Conservation (phyloP, 1,140 invertebrate genomes). For the Ceratoteleas bidentatus region DNA sequence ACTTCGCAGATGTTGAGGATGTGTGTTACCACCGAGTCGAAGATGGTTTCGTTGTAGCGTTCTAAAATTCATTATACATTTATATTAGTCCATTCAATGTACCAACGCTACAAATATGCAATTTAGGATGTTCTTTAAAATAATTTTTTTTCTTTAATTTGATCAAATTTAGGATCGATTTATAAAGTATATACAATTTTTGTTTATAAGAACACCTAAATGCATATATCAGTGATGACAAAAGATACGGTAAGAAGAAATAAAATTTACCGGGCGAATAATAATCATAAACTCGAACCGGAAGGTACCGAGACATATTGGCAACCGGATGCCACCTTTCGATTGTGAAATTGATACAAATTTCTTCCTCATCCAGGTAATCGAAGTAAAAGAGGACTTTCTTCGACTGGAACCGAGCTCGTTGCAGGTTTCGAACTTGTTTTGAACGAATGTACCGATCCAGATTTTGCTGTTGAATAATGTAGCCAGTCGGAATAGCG, state of each 20-base stretch:
- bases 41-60: slow-evolving; percentile 96
- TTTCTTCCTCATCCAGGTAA: slow-evolving; percentile 90
- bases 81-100: no score
- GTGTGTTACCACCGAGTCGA: slow-evolving; percentile 93
- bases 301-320: slow-evolving; percentile 96
- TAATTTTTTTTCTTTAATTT: no score
- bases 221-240: no score
- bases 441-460: slow-evolving; percentile 90
- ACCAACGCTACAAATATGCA: no score
- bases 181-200: no score
- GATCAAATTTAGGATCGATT: no score
- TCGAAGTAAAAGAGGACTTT: slow-evolving; percentile 98
- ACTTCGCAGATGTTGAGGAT: slow-evolving; percentile 97
- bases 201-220: no score
- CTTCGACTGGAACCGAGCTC: slow-evolving; percentile 90
- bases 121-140: no score
- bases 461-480: slow-evolving; percentile 94
- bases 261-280: slow-evolving; percentile 92
- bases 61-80: slow-evolving; percentile 85
- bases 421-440: slow-evolving; percentile 89
- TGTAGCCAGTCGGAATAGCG: slow-evolving; percentile 95
- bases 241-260: no score
- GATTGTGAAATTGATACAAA: slow-evolving; percentile 95
- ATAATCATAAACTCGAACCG: slow-evolving; percentile 96
- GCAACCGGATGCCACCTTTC: slow-evolving; percentile 98